Percentiles rank a stretch among this genome's conserved stretches.
phyloP scores from a whole-genome alignment of 2,888 invertebrate species.

The Tolmerus cingulatus region DNA sequence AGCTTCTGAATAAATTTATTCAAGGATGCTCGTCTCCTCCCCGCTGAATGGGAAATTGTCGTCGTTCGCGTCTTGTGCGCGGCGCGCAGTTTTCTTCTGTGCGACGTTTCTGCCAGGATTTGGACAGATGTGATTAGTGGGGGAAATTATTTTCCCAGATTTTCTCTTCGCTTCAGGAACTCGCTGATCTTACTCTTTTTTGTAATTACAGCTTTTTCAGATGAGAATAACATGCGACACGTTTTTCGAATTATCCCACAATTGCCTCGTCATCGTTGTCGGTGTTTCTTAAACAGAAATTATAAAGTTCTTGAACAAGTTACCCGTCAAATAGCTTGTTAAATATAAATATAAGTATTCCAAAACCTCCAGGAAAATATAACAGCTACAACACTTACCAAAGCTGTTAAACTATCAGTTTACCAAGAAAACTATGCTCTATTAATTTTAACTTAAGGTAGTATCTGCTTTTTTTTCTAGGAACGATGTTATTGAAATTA shows the following conservation, averaged over 20 bases:
- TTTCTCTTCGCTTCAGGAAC: neutral
- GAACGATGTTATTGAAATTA: no score
- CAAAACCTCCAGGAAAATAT: no score
- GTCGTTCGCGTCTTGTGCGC: neutral
- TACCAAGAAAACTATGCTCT: no score
- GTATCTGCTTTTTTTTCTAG: no score
- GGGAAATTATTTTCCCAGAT: neutral
- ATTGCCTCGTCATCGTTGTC: neutral
- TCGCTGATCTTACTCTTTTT: neutral
- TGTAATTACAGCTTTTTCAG: neutral
- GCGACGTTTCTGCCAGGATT: neutral
- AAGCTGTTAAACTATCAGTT: no score
- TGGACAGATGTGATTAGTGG: neutral
- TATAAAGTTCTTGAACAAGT: neutral
- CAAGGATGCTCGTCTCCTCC: neutral
- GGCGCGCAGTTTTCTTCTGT: neutral
- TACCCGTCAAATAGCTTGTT: neutral
- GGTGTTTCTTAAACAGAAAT: neutral
- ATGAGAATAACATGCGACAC: neutral
- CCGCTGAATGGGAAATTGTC: neutral
- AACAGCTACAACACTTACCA: no score
- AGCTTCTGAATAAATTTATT: neutral
- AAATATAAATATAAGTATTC: no score
- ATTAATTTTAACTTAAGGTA: no score
- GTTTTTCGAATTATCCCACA: neutral